Evolutionary conservation across 1,140 invertebrate genomes (phyloP).

Genomic region (Hypothenemus hampei): DNA sequence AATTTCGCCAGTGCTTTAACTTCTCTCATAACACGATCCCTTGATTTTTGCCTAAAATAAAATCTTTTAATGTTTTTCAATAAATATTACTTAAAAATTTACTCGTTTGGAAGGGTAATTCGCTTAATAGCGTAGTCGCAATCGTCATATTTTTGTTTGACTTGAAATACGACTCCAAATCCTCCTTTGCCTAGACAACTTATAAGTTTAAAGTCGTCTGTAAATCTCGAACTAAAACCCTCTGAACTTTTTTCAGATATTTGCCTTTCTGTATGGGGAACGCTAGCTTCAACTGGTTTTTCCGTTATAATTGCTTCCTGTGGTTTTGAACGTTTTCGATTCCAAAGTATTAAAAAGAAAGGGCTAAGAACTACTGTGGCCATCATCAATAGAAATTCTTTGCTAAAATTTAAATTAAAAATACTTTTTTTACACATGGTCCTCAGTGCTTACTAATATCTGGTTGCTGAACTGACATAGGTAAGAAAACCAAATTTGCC

Average conservation of each 20-base stretch:
- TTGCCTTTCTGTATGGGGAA: slow-evolving; percentile 4
- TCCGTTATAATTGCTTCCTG: slow-evolving; percentile 21
- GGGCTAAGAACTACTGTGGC: slow-evolving; percentile 7
- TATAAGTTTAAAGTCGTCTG: slow-evolving; percentile 81
- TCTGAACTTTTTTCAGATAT: slow-evolving; percentile 12
- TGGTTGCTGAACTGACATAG: background rate
- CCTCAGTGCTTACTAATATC: slow-evolving; percentile 25
- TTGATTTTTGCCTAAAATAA: slow-evolving; percentile 19
- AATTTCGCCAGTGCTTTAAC: slow-evolving; percentile 90
- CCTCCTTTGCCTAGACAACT: slow-evolving; percentile 87
- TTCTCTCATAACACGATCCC: slow-evolving; percentile 74
- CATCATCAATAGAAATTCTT: slow-evolving; percentile 44
- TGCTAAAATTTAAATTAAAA: slow-evolving; percentile 50
- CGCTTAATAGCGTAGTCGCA: slow-evolving; percentile 93
- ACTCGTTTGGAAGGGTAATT: slow-evolving; percentile 82
- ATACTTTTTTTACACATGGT: background rate
- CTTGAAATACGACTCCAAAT: slow-evolving; percentile 96
- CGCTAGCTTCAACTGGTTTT: slow-evolving; percentile 20
- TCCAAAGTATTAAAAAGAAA: slow-evolving; percentile 16
- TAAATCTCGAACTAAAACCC: slow-evolving; percentile 65
- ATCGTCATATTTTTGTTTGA: slow-evolving; percentile 91
- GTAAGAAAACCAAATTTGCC: background rate
- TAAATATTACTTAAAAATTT: slow-evolving; percentile 30
- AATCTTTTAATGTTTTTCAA: background rate
- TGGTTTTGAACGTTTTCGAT: slow-evolving; percentile 6